Percentiles rank a stretch among this genome's conserved stretches.
These are phyloP conservation scores for Melitaea athalia DNA, from an alignment of 2,888 invertebrate genomes.

Conservation along the genomic window DNA sequence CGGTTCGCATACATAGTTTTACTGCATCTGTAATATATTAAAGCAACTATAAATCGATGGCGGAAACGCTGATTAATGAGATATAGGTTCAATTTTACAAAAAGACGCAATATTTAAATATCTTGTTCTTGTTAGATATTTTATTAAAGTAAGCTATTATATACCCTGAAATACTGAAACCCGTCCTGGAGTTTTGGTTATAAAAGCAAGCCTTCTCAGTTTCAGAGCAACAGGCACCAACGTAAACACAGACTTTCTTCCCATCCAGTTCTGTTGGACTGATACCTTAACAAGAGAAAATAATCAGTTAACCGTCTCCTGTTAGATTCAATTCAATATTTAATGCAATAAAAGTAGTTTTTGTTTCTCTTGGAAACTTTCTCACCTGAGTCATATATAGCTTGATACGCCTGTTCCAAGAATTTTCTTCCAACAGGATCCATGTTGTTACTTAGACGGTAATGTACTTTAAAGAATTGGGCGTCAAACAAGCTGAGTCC, in stretches of 20 bases:
- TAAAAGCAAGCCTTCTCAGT: conserved; percentile 80
- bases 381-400: conserved; percentile 86
- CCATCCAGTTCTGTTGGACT: conserved; percentile 83
- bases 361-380: background rate
- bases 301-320: background rate
- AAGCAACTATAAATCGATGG: no score
- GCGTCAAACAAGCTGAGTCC: conserved; percentile 85
- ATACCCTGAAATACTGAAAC: conserved; percentile 61
- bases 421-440: conserved; percentile 84
- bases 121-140: no score
- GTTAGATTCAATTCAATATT: background rate
- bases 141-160: conserved; percentile 17
- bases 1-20: conserved; percentile 69
- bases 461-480: conserved; percentile 86
- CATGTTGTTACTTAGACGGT: conserved; percentile 78
- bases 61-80: no score
- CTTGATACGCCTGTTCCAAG: conserved; percentile 87
- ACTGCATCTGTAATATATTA: conserved; percentile 50
- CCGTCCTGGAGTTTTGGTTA: conserved; percentile 44
- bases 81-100: no score
- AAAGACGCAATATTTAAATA: background rate
- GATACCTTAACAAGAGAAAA: conserved; percentile 58
- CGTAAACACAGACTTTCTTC: conserved; percentile 74
- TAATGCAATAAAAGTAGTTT: background rate
- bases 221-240: conserved; percentile 81